phyloP scores from a whole-genome alignment of 53 echinoderm and acorn worm genomes.

The Hippasteria phrygiana region DNA sequence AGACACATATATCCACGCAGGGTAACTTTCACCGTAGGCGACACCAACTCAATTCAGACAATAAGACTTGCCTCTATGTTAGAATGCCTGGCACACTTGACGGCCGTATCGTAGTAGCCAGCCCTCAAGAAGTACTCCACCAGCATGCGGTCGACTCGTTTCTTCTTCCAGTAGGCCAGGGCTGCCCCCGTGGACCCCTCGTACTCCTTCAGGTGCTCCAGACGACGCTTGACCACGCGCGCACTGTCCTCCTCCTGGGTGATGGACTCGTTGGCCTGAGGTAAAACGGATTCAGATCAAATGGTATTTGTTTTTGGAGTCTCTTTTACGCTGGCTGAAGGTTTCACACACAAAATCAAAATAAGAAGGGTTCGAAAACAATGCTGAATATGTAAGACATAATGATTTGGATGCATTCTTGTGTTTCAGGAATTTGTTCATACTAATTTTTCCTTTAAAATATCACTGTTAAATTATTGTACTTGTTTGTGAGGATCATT shows the following conservation, averaged over 20 bases:
- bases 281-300: not conserved
- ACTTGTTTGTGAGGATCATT: no score
- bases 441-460: no score
- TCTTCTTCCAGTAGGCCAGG: constrained; percentile 85
- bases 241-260: constrained; percentile 92
- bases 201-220: constrained; percentile 89
- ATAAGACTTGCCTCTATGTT: constrained; percentile 80
- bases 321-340: not conserved
- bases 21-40: not conserved
- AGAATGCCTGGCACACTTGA: constrained; percentile 88
- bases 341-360: no score
- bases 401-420: no score
- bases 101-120: constrained; percentile 93
- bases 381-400: no score
- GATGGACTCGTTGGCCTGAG: constrained; percentile 85
- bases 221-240: constrained; percentile 83
- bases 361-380: no score
- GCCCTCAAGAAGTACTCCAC: constrained; percentile 96
- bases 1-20: not conserved
- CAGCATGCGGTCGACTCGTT: constrained; percentile 87
- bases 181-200: constrained; percentile 77
- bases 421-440: no score
- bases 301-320: not conserved
- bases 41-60: not conserved
- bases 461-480: no score